A percentile compares a stretch with the other conserved stretches of the same genome.
Conservation (phyloP, 2,797 vertebrate species). For the Crypturellus tataupa region DNA sequence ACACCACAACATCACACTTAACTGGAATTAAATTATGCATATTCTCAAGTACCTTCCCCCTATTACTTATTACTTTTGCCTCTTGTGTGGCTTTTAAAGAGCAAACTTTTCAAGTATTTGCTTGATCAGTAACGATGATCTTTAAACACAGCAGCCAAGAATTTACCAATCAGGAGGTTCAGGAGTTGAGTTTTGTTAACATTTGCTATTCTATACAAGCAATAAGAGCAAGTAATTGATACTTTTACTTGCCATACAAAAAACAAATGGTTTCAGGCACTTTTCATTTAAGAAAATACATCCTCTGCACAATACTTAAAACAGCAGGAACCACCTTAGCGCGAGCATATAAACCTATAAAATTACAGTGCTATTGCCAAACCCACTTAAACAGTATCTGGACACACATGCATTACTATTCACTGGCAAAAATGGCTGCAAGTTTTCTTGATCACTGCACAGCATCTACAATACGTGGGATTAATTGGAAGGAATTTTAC, state of each 20-base stretch:
- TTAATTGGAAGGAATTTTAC: slow-evolving; percentile 39
- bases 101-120: neutral
- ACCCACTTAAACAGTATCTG: slow-evolving; percentile 6
- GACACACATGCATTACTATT: slow-evolving; percentile 24
- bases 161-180: slow-evolving; percentile 31
- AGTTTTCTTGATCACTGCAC: slow-evolving; percentile 34
- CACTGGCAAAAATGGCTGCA: neutral
- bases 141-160: neutral
- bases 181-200: slow-evolving; percentile 43
- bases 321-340: slow-evolving; percentile 49
- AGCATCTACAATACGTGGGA: slow-evolving; percentile 3
- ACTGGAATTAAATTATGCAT: neutral
- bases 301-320: slow-evolving; percentile 55
- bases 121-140: neutral
- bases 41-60: neutral
- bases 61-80: neutral
- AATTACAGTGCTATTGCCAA: slow-evolving; percentile 48
- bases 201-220: neutral
- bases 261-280: slow-evolving; percentile 43
- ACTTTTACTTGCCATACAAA: neutral
- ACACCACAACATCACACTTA: neutral
- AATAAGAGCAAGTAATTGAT: slow-evolving; percentile 31
- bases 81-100: neutral
- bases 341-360: slow-evolving; percentile 59
- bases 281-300: slow-evolving; percentile 42